Evolutionary conservation across 23 tunicate species (phyloP), one percentile per base, ranked within the genome.

Genomic region (Corella eumyota): DNA sequence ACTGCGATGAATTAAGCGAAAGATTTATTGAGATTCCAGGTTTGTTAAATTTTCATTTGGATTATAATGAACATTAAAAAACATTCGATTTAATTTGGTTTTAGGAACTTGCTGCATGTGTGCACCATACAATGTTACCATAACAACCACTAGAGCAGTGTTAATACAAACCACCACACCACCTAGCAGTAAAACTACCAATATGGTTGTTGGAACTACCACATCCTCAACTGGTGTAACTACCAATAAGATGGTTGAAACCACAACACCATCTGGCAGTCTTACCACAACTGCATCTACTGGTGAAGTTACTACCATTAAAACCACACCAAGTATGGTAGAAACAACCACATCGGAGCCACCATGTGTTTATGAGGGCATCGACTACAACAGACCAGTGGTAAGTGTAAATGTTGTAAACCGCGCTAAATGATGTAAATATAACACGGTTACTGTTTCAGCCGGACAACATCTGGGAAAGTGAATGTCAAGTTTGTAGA

Each of bases 71-170:
- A 17, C 17, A 20, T 9, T 13, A 27, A 15, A 24, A 24, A 24
- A 53, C 13, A 53, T 23, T 11, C 7, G 7, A 7, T 20, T 20
- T 6, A 28, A 11, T 25, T 48, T 26, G 40, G 25, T 52, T 22
- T 25, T 59, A 84, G 94, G 94, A 4, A 63, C 94, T 4, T 84
- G 94, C 63, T 84, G 94, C 62, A 69, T 62, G 60, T 84, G 94
- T 52, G 94, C 94, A 3, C 77, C 83, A 34, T 65, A 64, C 78
- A 64, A 57, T 53, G 82, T 84, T 9, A 75, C 78, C 17, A 23
- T 75, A n/a, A 50, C 69, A 21, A 72, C 90, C 15, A 56, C 90
- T 34, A 29, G 67, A 3, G 45, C 35, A 65, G 69, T 4, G 6
- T 4, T 21, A 6, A 30, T 7, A 7, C 13, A 20, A 67, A 29